Evolutionary conservation across 2,888 invertebrate species (phyloP), one percentile per base, ranked within the genome.

Genomic region (Polymixis lichenea): DNA sequence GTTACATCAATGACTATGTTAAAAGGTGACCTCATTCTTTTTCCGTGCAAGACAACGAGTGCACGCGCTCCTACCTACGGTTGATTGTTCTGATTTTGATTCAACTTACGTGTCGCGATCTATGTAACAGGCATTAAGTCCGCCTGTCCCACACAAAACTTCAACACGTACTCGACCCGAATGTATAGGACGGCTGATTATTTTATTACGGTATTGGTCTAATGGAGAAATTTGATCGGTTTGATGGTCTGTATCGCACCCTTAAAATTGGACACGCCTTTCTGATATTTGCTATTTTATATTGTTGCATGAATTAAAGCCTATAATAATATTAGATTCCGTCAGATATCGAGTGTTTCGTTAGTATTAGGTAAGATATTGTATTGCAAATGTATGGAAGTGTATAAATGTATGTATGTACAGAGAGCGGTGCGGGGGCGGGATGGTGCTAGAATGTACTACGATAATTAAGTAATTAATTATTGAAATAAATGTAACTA

Each of bases 361-460:
- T 67, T 67, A 64, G 49, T 38, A 46, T 13, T 46, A 46, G 25
- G 15, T 61, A 58, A 13, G 25, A 58, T 25, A 67, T 55, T 55
- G 69, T 60, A 70, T 60, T 80, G 72, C 56, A 62, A 56, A 64
- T 70, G 72, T 83, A 71, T 55, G 69, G 65, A 28, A 65, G 32
- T 78, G 78, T 86, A 84, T 61, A 77, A 75, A 82, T 78, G 75
- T 86, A 76, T 84, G 83, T 76, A 67, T 73, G 78, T 75, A 80
- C 58, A 75, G 75, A 67, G 15, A 17, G 38, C 28, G 74, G 61
- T 60, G 79, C 70, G 80, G 83, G 80, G 72, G 51, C 51, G 69
- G 81, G 86, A 55, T 82, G 91, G 89, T 91, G 91, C 90, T 91
- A 90, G 88, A 84, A 64, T 86, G 77, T 28, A 61, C 69, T 72